Conservation (phyloP, 2,797 vertebrate species). For the Xyrichtys novacula region DNA sequence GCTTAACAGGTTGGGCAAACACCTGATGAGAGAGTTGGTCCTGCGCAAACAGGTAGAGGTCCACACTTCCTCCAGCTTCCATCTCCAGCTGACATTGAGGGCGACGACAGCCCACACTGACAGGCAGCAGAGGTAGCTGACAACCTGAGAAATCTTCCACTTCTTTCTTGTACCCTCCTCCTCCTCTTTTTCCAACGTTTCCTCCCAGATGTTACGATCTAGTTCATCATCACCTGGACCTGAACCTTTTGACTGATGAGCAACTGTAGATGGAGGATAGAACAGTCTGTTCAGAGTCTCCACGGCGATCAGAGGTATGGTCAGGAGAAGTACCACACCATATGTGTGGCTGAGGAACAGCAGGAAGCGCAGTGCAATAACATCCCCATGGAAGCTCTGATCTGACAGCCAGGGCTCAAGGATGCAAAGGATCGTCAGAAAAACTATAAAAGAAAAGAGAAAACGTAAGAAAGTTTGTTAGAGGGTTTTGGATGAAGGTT, state of each 20-base stretch:
- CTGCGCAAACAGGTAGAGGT: constrained; percentile 66
- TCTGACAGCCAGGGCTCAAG: constrained; percentile 58
- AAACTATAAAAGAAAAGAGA: constrained; percentile 63
- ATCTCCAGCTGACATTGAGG: constrained; percentile 59
- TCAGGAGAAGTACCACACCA: constrained; percentile 75
- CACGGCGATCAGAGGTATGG: constrained; percentile 73
- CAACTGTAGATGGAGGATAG: constrained; percentile 3
- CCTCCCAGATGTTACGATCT: not conserved
- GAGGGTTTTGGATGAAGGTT: not conserved
- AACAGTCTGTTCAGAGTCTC: constrained; percentile 70
- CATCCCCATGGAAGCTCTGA: constrained; percentile 51
- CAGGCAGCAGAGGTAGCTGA: constrained; percentile 80
- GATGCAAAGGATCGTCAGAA: constrained; percentile 74
- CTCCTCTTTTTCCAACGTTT: constrained; percentile 1
- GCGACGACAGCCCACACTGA: constrained; percentile 72
- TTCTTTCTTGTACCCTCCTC: constrained; percentile 1
- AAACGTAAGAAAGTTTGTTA: not conserved
- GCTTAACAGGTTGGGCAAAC: constrained; percentile 78
- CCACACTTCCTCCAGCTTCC: constrained; percentile 62
- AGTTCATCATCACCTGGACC: constrained; percentile 2
- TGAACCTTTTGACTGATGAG: too few relatives aligned
- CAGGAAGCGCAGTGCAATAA: constrained; percentile 82
- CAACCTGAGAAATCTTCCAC: constrained; percentile 11
- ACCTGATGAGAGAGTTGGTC: constrained; percentile 69
- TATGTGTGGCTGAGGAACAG: constrained; percentile 85